Percentiles rank a stretch among this genome's conserved stretches.
phyloP scores from a whole-genome alignment of 64 coral and sea anemone species.

The Pachyseris speciosa region DNA sequence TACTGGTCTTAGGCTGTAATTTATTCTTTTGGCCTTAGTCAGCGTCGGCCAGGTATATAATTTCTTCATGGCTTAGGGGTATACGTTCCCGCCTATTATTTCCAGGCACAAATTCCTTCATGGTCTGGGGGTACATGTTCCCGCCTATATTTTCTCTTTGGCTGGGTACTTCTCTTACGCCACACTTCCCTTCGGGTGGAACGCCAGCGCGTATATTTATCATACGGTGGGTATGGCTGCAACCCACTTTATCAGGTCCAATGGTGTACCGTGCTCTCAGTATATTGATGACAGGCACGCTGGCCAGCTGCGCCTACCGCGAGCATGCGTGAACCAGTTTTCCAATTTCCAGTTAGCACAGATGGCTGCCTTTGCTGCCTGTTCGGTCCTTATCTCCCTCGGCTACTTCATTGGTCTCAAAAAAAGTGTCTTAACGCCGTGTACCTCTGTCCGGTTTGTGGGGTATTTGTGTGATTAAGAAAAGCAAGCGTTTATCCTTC shows the following conservation, averaged over 20 bases:
- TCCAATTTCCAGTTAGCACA: not conserved
- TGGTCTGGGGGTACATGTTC: not conserved
- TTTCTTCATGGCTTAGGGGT: too few species aligned
- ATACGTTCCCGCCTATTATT: too few species aligned
- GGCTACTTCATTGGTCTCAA: conserved; percentile 12
- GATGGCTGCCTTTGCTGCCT: not conserved
- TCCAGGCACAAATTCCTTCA: too few species aligned
- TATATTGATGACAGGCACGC: not conserved
- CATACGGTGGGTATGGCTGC: not conserved
- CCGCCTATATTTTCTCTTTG: not conserved
- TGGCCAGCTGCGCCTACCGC: not conserved
- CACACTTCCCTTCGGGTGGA: conserved; percentile 2
- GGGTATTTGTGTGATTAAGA: conserved; percentile 16
- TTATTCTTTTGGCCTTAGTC: not conserved
- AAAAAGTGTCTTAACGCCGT: not conserved
- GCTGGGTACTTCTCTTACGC: conserved; percentile 4
- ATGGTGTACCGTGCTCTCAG: not conserved
- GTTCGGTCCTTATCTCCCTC: conserved; percentile 13
- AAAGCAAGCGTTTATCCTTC: conserved; percentile 31
- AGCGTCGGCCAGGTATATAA: not conserved
- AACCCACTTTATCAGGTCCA: not conserved
- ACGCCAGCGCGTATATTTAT: not conserved
- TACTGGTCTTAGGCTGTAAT: not conserved
- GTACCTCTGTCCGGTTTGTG: not conserved
- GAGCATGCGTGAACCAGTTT: not conserved